phyloP scores from a whole-genome alignment of 2,888 invertebrate species.

The Iselma pallidipennis region DNA sequence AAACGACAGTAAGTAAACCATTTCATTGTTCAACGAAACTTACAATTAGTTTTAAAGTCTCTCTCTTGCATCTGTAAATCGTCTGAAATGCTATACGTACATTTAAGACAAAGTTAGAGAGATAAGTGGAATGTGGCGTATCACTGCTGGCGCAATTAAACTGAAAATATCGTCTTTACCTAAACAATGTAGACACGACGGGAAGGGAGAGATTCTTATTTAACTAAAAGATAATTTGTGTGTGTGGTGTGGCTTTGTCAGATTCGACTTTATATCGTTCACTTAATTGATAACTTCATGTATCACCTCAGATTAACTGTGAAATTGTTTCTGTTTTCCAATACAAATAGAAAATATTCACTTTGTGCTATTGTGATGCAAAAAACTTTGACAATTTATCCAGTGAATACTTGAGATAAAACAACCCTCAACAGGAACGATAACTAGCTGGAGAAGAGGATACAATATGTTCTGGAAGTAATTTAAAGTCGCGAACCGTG shows the following conservation, averaged over 20 bases:
- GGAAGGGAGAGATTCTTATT: background rate
- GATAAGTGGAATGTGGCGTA: background rate
- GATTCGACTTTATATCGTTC: background rate
- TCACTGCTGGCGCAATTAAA: background rate
- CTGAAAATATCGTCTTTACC: background rate
- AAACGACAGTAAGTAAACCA: conserved; percentile 24
- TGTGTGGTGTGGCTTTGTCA: background rate
- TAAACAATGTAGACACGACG: background rate
- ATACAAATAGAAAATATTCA: no score
- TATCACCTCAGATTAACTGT: background rate
- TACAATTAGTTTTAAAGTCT: conserved; percentile 7
- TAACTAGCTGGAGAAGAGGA: conserved; percentile 4
- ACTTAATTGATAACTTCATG: background rate
- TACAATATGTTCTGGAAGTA: conserved; percentile 8
- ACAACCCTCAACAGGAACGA: conserved; percentile 2
- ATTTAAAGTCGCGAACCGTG: conserved; percentile 6
- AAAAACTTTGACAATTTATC: no score
- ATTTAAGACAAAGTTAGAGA: background rate
- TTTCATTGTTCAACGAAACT: conserved; percentile 13
- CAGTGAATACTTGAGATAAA: no score
- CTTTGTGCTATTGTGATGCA: no score
- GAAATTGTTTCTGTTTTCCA: no score
- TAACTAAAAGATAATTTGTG: background rate
- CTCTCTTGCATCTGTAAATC: background rate
- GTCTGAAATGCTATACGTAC: no score